Base-by-base conservation (phyloP, 2,888 invertebrate genomes). In the Ptychoptera contaminata region DNA sequence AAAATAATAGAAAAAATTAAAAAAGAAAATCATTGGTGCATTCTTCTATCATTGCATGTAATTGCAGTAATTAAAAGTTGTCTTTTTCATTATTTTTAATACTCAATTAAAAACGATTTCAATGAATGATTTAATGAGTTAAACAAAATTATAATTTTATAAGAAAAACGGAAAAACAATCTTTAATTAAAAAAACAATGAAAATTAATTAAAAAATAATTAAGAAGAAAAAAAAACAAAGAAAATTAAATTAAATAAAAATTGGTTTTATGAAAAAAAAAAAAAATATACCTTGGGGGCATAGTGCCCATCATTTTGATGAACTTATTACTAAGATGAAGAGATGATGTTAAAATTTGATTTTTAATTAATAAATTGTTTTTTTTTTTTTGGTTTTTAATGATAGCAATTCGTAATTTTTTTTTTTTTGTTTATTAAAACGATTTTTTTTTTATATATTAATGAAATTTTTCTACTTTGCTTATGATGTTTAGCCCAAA, bases 261-360 rank as follows among this genome's bases (percentile, higher is more conserved):
- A 34, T 37, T 32, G 36, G n/a, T 30, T 42, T 42, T 42, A 9
- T 32, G 9, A 11, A 11, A 32, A 30, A 8, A 32, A 41, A 14
- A 32, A 16, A 41, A 35, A 58, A 59, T 59, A 58, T 65, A 65
- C 65, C 65, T 65, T 63, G 65, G 65, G 57, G 65, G 65, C 65
- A 65, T 65, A 60, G 65, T 63, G 61, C 62, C 65, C 65, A 65
- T 64, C 65, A 65, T 65, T 62, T 62, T 65, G 44, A 23, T 23
- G 23, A 23, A 23, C 23, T 23, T 23, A 23, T 23, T 23, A 23
- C 23, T 23, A 23, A 23, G 23, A 23, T 23, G 23, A 23, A 23
- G 23, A 23, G 23, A 23, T 23, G 23, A 23, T 23, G 23, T 40
- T 23, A 30, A 40, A 40, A 40, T 40, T 23, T 35, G 34, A 16